Percentiles rank a stretch among this genome's conserved stretches.
Evolutionary conservation across 2,113 vertebrate genomes (phyloP).

Genomic region (Atlantisia rogersi): DNA sequence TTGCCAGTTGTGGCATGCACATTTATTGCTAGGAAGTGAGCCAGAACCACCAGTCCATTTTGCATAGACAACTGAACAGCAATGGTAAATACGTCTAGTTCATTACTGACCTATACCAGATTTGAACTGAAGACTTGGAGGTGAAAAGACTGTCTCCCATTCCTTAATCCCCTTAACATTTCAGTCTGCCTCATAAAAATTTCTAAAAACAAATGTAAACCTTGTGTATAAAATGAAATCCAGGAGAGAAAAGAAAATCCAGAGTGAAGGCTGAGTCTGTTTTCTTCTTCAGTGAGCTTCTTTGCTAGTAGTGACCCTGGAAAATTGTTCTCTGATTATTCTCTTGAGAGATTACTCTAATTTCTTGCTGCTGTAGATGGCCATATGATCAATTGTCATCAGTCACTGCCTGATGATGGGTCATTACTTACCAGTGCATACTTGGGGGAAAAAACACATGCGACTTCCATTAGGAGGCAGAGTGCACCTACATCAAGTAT

Average conservation of each 20-base stretch:
- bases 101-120: neutral
- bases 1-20: slow-evolving; percentile 55
- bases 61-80: slow-evolving; percentile 1
- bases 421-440: slow-evolving; percentile 59
- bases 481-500: slow-evolving; percentile 59
- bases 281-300: slow-evolving; percentile 52
- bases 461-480: slow-evolving; percentile 66
- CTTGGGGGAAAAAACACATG: slow-evolving; percentile 41
- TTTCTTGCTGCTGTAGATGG: slow-evolving; percentile 59
- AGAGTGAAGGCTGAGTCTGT: slow-evolving; percentile 10
- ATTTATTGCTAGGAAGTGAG: slow-evolving; percentile 29
- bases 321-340: slow-evolving; percentile 60
- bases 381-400: slow-evolving; percentile 63
- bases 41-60: slow-evolving; percentile 58
- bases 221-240: slow-evolving; percentile 53
- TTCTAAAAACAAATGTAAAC: slow-evolving; percentile 43
- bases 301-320: slow-evolving; percentile 43
- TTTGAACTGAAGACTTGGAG: slow-evolving; percentile 31
- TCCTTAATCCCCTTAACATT: slow-evolving; percentile 48
- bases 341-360: slow-evolving; percentile 60
- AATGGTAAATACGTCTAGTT: slow-evolving; percentile 31
- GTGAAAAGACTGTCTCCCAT: slow-evolving; percentile 27
- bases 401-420: slow-evolving; percentile 54
- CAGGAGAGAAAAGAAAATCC: slow-evolving; percentile 12
- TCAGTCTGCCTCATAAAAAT: slow-evolving; percentile 42